phyloP scores from a whole-genome alignment of 2,888 invertebrate species.

The Bombylius major region DNA sequence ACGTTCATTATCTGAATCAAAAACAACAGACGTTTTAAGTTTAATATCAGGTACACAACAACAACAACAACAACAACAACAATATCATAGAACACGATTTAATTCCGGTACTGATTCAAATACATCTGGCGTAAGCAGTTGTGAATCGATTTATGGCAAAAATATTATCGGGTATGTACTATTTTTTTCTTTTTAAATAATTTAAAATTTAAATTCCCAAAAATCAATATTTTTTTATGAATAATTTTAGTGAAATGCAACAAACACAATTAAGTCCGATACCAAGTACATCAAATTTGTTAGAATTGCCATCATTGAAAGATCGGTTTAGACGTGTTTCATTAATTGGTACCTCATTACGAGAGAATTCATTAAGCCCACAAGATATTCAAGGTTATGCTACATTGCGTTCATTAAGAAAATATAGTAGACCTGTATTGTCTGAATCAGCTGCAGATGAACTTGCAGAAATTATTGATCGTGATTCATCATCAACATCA shows the following conservation, averaged over 20 bases:
- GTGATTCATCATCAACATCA: constrained; percentile 16
- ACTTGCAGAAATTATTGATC: constrained; percentile 40
- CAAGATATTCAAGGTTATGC: constrained; percentile 67
- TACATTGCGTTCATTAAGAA: constrained; percentile 54
- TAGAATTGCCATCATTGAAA: constrained; percentile 36
- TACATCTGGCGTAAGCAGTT: constrained; percentile 71
- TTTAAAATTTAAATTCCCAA: background rate
- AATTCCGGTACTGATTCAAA: constrained; percentile 61
- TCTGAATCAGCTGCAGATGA: constrained; percentile 50
- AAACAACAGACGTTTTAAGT: constrained; percentile 47
- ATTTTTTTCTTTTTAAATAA: background rate
- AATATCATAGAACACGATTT: constrained; percentile 41
- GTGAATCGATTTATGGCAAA: constrained; percentile 57
- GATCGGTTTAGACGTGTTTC: constrained; percentile 27
- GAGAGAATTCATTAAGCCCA: constrained; percentile 45
- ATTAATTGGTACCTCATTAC: constrained; percentile 26
- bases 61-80: constrained; percentile 12
- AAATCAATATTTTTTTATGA: background rate
- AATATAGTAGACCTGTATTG: constrained; percentile 51
- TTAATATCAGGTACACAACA: constrained; percentile 19
- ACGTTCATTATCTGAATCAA: constrained; percentile 54
- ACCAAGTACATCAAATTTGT: constrained; percentile 67
- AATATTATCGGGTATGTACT: constrained; percentile 42
- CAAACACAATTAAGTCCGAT: constrained; percentile 75
- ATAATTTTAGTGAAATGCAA: constrained; percentile 45